Base-by-base conservation (phyloP, 2,888 invertebrate genomes). In the Spilarctia lutea region DNA sequence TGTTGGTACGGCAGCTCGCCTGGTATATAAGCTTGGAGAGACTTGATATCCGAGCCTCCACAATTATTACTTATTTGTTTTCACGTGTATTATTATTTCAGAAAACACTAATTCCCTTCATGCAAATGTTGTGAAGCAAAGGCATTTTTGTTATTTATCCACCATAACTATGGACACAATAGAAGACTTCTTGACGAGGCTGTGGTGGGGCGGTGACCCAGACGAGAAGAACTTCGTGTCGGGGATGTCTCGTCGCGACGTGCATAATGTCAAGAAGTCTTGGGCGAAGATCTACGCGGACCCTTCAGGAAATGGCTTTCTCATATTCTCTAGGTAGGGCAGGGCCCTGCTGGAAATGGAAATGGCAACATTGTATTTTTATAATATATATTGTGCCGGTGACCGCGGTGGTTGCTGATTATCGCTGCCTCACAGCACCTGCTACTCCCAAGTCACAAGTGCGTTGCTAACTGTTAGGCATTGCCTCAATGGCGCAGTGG, bases 171-270 rank as follows among this genome's bases (percentile, higher is more conserved):
- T 68, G 68, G 10, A 30, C 2, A 1, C 7, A 45, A 0, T 45
- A 27, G 18, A 6, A 13, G 27, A 30, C 27, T 45, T 30, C 7
- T 0, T 90, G 42, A 85, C 79, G 42, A 82, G 79, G 18, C 73
- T 88, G 67, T 88, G 86, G 86, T 90, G 91, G 88, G 89, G 91
- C 1, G 87, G 87, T 0, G 87, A 91, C 65, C 90, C 91, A 2
- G 91, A 93, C 75, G 77, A 74, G 16, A 79, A 70, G 10, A 79
- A 92, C 72, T 79, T 83, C 0, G 42, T 87, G 13, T 90, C 92
- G 7, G 89, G 88, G 10, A 85, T 93, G 72, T 83, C 90, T 0
- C 79, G 74, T 30, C 85, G 90, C n/a, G 92, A 92, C 66, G 74
- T 92, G 13, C 77, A 89, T 78, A 73, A 83, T 16, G 83, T 93